phyloP scores from a whole-genome alignment of 2,113 vertebrate species.

The Chiloscyllium plagiosum region DNA sequence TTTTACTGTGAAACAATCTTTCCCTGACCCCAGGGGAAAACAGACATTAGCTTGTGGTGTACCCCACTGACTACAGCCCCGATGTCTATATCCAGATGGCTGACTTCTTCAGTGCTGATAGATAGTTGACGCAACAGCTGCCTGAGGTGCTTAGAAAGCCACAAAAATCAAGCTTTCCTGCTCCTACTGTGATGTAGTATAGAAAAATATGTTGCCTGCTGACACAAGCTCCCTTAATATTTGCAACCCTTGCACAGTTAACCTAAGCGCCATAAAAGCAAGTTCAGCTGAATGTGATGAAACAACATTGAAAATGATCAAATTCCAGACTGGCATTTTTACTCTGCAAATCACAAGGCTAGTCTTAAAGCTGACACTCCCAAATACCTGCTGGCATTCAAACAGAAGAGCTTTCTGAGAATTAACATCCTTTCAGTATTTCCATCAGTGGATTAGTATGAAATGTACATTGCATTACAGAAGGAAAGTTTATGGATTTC shows the following conservation, averaged over 20 bases:
- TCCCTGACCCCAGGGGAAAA: background rate
- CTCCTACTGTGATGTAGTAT: background rate
- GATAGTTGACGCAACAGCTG: background rate
- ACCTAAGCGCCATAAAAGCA: background rate
- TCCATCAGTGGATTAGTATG: constrained; percentile 25
- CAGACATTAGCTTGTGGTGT: background rate
- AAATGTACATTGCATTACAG: background rate
- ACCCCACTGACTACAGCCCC: background rate
- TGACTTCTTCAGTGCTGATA: background rate
- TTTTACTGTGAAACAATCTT: background rate
- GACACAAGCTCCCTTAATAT: constrained; percentile 29
- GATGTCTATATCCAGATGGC: background rate
- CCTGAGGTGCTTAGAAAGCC: background rate
- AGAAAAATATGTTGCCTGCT: constrained; percentile 23
- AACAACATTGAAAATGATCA: constrained; percentile 12
- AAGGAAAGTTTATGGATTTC: background rate
- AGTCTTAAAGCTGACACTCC: background rate
- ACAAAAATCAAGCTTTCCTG: constrained; percentile 16
- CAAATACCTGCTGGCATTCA: constrained; percentile 9
- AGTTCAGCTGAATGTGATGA: background rate
- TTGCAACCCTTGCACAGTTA: background rate
- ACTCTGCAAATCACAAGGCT: background rate
- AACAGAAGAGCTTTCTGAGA: constrained; percentile 16
- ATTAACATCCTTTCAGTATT: constrained; percentile 28
- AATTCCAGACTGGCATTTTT: constrained; percentile 31